Conservation (phyloP, 53 echinoderm and acorn worm genomes). For the Luidia sarsii region DNA sequence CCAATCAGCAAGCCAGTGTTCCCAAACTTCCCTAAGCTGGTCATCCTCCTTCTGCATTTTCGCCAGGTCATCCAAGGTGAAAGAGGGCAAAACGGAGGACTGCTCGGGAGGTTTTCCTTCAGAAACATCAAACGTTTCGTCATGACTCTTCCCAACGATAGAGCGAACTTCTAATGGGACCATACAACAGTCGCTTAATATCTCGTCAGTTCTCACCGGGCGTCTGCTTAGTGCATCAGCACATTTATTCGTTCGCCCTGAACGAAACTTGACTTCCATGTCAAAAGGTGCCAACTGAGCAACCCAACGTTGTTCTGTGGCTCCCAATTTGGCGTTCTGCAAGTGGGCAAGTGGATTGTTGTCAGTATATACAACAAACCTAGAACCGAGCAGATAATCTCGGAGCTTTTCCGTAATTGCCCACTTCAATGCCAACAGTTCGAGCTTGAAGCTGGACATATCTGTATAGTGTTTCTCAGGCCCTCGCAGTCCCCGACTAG, state of each 20-base stretch:
- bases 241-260: slow-evolving; percentile 35
- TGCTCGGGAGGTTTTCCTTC: background rate
- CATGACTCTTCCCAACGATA: background rate
- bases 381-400: background rate
- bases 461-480: slow-evolving; percentile 25
- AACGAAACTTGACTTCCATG: slow-evolving; percentile 43
- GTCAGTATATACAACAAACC: slow-evolving; percentile 6
- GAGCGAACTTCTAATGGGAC: background rate
- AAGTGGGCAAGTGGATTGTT: slow-evolving; percentile 28
- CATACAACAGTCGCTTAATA: too few relatives aligned
- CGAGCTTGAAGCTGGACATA: slow-evolving; percentile 46
- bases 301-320: slow-evolving; percentile 57
- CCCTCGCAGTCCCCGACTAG: slow-evolving; percentile 32
- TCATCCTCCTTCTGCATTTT: slow-evolving; percentile 25
- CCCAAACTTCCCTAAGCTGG: background rate
- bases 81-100: slow-evolving; percentile 31
- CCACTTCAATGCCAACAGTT: slow-evolving; percentile 51
- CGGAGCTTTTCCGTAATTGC: slow-evolving; percentile 30
- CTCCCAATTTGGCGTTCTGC: slow-evolving; percentile 44
- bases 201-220: too few relatives aligned
- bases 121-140: background rate
- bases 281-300: slow-evolving; percentile 56
- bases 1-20: slow-evolving; percentile 2
- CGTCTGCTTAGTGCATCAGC: background rate
- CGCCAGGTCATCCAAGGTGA: slow-evolving; percentile 12